Conservation (phyloP, 2,888 invertebrate genomes). For the Peribatodes rhomboidaria region DNA sequence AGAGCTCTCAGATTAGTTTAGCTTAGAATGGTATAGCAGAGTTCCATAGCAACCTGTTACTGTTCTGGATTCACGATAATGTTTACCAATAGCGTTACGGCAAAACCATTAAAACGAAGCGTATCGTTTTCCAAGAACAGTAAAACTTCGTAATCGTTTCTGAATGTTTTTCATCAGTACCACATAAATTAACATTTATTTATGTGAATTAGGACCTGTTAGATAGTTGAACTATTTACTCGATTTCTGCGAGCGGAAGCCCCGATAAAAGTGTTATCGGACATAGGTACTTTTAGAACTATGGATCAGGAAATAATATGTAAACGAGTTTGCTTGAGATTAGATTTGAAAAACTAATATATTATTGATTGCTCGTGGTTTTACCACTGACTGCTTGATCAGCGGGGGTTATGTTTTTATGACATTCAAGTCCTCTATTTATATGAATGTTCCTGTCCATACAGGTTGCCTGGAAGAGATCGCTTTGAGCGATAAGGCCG, state of each 20-base stretch:
- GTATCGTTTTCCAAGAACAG: not conserved
- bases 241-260: not conserved
- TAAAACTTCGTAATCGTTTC: constrained; percentile 4
- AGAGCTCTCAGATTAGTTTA: too few species aligned
- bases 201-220: not conserved
- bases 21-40: too few species aligned
- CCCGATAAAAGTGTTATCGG: not conserved
- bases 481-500: too few species aligned
- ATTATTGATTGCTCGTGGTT: too few species aligned
- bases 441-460: too few species aligned
- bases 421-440: too few species aligned
- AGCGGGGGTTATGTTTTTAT: too few species aligned
- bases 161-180: not conserved
- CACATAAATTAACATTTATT: constrained; percentile 3
- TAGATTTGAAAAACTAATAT: not conserved
- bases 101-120: not conserved
- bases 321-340: not conserved
- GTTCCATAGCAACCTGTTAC: too few species aligned
- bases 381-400: too few species aligned
- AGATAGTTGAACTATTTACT: not conserved
- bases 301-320: not conserved
- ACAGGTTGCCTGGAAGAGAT: too few species aligned
- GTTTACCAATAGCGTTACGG: not conserved
- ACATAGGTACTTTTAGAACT: not conserved
- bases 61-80: not conserved